Evolutionary conservation across 2,797 vertebrate species (phyloP).

Genomic region (Alectoris magna): DNA sequence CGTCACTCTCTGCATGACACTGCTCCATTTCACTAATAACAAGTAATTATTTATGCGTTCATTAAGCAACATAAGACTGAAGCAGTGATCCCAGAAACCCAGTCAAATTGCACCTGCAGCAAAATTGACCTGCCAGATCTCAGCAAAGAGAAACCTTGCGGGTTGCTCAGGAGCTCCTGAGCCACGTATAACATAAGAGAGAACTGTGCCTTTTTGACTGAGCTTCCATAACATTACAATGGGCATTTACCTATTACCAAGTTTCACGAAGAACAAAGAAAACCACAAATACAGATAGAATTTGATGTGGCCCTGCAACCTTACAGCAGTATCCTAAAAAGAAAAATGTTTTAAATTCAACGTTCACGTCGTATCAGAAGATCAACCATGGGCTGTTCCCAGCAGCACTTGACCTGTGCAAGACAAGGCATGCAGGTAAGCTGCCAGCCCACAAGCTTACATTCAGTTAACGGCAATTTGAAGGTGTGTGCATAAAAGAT

Average conservation of each 20-base stretch:
- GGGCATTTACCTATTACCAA: background rate
- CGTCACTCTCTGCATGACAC: background rate
- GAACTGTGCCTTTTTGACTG: background rate
- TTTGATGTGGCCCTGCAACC: background rate
- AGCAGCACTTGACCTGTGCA: background rate
- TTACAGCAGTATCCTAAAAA: background rate
- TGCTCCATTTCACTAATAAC: background rate
- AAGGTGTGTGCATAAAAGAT: background rate
- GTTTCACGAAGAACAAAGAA: background rate
- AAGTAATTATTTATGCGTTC: background rate
- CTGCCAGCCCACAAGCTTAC: background rate
- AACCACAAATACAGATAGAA: fast-evolving
- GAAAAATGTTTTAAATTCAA: background rate
- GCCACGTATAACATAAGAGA: fast-evolving
- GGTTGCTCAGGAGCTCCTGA: background rate
- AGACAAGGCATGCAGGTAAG: fast-evolving
- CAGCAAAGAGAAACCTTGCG: fast-evolving
- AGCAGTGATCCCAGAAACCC: background rate
- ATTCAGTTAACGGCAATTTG: background rate
- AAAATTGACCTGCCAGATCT: background rate
- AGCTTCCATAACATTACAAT: fast-evolving
- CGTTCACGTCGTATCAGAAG: background rate
- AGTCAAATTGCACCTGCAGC: background rate
- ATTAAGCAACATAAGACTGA: background rate
- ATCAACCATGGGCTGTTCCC: no score